These are phyloP conservation scores for Sycophila sp. DNA, from an alignment of 1,140 invertebrate genomes.

Conservation along the genomic window DNA sequence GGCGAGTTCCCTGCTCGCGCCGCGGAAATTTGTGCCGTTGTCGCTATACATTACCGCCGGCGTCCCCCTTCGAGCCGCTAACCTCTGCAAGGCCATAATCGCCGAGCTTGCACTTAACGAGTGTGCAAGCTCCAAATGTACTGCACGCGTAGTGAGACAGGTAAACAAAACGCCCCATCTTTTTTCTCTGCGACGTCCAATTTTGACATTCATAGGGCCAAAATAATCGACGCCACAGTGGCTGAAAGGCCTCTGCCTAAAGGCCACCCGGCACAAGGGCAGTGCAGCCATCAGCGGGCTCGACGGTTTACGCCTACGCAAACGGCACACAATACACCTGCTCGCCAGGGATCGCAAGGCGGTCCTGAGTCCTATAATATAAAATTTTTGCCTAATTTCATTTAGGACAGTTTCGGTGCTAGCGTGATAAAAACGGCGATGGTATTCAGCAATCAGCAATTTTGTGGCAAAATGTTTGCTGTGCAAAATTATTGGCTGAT, in stretches of 20 bases:
- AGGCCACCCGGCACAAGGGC: not conserved
- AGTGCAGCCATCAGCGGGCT: not conserved
- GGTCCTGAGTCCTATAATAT: not conserved
- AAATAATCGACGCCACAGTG: not conserved
- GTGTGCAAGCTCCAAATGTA: slow-evolving; percentile 37
- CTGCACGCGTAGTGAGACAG: slow-evolving; percentile 6
- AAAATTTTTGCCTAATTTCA: slow-evolving; percentile 4
- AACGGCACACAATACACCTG: not conserved
- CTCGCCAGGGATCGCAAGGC: not conserved
- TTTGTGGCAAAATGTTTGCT: not conserved
- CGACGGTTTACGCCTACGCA: not conserved
- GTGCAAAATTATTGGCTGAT: not conserved
- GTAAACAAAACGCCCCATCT: slow-evolving; percentile 19
- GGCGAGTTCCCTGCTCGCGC: slow-evolving; percentile 11
- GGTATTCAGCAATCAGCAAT: not conserved
- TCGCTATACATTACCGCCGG: slow-evolving; percentile 40
- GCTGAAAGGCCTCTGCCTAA: not conserved
- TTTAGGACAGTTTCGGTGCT: not conserved
- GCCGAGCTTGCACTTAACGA: slow-evolving; percentile 19
- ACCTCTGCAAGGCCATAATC: slow-evolving; percentile 22
- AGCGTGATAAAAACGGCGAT: not conserved
- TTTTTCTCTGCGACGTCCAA: not conserved
- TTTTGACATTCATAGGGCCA: not conserved
- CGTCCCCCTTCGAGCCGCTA: slow-evolving; percentile 26
- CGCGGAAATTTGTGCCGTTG: slow-evolving; percentile 50